Conservation (phyloP, 2,797 vertebrate genomes). For the Chaunax sp. region DNA sequence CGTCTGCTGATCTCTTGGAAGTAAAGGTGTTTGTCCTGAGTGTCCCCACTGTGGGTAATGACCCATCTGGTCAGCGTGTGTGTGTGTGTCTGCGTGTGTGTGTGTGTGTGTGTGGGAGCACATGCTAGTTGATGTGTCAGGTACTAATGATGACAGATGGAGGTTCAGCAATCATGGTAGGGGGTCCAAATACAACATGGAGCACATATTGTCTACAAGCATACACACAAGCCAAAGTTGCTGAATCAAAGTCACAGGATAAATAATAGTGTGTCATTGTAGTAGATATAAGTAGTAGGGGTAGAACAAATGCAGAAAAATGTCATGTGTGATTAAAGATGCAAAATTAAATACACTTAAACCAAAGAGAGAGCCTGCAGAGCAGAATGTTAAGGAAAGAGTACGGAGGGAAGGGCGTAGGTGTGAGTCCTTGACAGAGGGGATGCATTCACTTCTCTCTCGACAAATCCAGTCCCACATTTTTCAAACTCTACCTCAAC, state of each 20-base stretch:
- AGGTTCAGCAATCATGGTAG: conserved; percentile 36
- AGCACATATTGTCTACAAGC: conserved; percentile 15
- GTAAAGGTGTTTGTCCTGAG: conserved; percentile 72
- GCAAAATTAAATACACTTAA: conserved; percentile 6
- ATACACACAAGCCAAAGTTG: conserved; percentile 25
- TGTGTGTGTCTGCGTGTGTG: conserved; percentile 27
- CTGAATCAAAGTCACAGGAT: conserved; percentile 42
- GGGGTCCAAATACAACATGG: conserved; percentile 41
- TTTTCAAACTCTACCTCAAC: conserved; percentile 45
- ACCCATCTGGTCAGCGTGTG: conserved; percentile 69
- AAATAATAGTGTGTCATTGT: conserved; percentile 6
- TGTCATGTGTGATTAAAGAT: background rate
- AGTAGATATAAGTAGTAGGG: background rate
- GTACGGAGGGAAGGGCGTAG: background rate
- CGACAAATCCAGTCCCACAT: conserved; percentile 47
- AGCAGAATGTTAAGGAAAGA: conserved; percentile 8
- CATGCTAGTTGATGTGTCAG: conserved; percentile 49
- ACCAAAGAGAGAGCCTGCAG: conserved; percentile 4
- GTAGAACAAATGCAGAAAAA: conserved; percentile 14
- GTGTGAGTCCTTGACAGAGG: conserved; percentile 24
- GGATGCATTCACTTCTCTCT: conserved; percentile 43
- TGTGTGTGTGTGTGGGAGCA: conserved; percentile 27
- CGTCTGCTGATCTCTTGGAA: conserved; percentile 59
- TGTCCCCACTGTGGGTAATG: conserved; percentile 66
- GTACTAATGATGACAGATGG: conserved; percentile 74